Evolutionary conservation across 1,140 invertebrate species (phyloP), one percentile per base, ranked within the genome.

Genomic region (Musca domestica): DNA sequence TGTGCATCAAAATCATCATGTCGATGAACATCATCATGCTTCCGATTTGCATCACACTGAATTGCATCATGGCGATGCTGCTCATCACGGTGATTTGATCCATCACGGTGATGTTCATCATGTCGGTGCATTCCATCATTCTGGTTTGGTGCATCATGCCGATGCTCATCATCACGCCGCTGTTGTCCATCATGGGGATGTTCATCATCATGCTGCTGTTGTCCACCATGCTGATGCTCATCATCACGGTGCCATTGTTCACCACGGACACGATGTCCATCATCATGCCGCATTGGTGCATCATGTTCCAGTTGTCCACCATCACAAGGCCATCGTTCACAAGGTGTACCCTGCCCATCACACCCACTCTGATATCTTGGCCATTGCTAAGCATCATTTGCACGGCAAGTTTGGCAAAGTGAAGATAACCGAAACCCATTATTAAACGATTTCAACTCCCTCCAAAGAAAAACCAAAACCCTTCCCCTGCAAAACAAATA

Each of bases 391-490:
- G 23, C 77, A 80, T 61, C 72, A 77, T 41, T 69, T 80, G 58
- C 77, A 80, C 23, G 77, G 76, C 41, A 80, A 80, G 66, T 80
- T 74, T 23, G 77, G 78, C 68, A 80, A 80, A 67, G 76, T 80
- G 48, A 72, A 71, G 67, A 77, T 80, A 65, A 80, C 76, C 23
- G 78, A 80, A 71, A 80, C 75, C 17, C 78, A 78, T 74, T 80
- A 79, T 66, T 80, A 67, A 76, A 70, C 71, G 72, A 76, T 77
- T 75, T 73, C 76, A 71, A 41, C 64, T n/a, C 56, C 67, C 67
- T 34, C 48, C 25, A 14, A 61, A 22, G 15, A 25, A 23, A 30
- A 17, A 41, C 23, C 27, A 61, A 41, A 30, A 19, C 1, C n/a
- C n/a, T 7, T n/a, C 15, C 27, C 19, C 23, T 61, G 22, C n/a